Percentiles rank a stretch among this genome's conserved stretches.
phyloP scores from a whole-genome alignment of 2,888 invertebrate species.

The Cyclophora punctaria region DNA sequence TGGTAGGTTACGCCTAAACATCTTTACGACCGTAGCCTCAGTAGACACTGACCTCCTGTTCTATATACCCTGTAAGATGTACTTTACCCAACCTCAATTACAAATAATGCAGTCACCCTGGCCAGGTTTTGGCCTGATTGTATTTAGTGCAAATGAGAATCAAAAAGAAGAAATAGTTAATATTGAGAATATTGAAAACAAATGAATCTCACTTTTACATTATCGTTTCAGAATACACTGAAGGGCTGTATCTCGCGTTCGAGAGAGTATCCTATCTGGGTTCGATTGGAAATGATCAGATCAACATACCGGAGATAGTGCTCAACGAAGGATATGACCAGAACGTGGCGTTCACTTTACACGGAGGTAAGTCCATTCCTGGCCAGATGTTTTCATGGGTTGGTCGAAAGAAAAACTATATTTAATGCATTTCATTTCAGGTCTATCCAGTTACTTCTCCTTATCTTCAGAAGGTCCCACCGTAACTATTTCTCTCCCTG shows the following conservation, averaged over 20 bases:
- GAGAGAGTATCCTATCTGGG: constrained; percentile 25
- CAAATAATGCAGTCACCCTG: no score
- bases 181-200: no score
- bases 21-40: no score
- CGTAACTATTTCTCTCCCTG: constrained; percentile 13
- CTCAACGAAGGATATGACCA: constrained; percentile 26
- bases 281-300: constrained; percentile 15
- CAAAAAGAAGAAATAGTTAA: no score
- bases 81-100: no score
- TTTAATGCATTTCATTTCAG: constrained; percentile 7
- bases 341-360: constrained; percentile 22
- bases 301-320: constrained; percentile 20
- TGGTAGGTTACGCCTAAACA: constrained; percentile 8
- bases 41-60: no score
- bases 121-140: no score
- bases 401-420: no score
- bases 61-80: no score
- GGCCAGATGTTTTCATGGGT: background rate
- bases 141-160: no score
- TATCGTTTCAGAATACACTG: constrained; percentile 15
- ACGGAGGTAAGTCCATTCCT: constrained; percentile 24
- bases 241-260: constrained; percentile 20
- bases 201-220: no score
- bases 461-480: constrained; percentile 4
- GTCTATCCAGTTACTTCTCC: constrained; percentile 10